These are phyloP conservation scores for Pelobates fuscus DNA, from an alignment of 2,113 vertebrate species.

Conservation along the genomic window DNA sequence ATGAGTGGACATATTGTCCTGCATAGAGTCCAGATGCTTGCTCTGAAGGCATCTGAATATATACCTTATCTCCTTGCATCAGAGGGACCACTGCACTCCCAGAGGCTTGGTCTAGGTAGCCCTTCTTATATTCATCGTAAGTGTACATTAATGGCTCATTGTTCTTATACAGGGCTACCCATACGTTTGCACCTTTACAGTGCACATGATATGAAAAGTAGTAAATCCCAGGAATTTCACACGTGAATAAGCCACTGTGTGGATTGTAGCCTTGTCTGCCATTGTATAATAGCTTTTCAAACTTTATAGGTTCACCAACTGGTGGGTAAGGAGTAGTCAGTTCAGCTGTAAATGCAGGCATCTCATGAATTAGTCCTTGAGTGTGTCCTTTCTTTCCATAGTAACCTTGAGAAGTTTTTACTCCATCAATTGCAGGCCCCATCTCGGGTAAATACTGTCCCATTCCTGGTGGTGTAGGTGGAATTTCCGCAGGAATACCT, in stretches of 20 bases:
- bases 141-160: conserved; percentile 96
- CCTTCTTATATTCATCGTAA: conserved; percentile 95
- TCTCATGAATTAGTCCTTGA: conserved; percentile 67
- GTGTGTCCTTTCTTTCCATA: conserved; percentile 80
- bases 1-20: conserved; percentile 92
- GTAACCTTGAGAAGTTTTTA: conserved; percentile 74
- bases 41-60: conserved; percentile 92
- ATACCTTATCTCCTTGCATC: conserved; percentile 83
- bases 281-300: conserved; percentile 93
- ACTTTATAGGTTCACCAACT: conserved; percentile 86
- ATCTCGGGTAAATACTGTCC: conserved; percentile 80
- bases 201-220: conserved; percentile 95
- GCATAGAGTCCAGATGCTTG: conserved; percentile 96
- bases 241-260: conserved; percentile 91
- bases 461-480: conserved; percentile 72
- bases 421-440: conserved; percentile 74
- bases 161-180: conserved; percentile 95
- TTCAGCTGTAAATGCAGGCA: conserved; percentile 91
- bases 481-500: conserved; percentile 68
- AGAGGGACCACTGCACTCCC: conserved; percentile 91
- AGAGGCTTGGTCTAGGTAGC: conserved; percentile 93
- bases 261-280: conserved; percentile 94
- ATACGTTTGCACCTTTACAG: conserved; percentile 94
- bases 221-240: conserved; percentile 90
- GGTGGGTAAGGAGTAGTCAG: conserved; percentile 89